Evolutionary conservation across 2,888 invertebrate species (phyloP), one percentile per base, ranked within the genome.

Genomic region (Macropis europaea): DNA sequence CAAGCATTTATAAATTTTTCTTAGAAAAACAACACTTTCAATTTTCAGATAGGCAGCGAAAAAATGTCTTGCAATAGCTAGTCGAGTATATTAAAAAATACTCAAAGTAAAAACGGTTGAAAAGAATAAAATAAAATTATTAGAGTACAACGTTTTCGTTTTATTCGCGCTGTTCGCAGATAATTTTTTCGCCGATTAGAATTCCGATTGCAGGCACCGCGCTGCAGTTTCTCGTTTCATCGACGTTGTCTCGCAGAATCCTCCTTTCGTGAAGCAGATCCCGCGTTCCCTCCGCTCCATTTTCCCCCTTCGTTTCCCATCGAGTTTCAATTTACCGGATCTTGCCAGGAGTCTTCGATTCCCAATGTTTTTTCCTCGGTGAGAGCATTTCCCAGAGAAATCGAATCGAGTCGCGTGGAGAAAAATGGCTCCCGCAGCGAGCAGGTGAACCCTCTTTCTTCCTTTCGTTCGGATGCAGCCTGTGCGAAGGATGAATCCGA

Each of bases 281-380:
- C 57, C 38, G 11, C 38, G 11, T 42, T 24, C 42, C 43, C 30
- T 13, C 48, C 48, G 57, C 24, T 34, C 17, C 38, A 61, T 52
- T 34, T 34, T 42, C 32, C 32, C 47, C 63, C 34, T 45, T 62
- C 54, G 56, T 42, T 64, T 54, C 53, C 66, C 69, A 74, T 72
- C 77, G 69, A 79, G 76, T 79, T 79, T 79, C 79, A 79, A 79
- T 79, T 79, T 79, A 74, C 79, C 63, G 40, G 71, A 74, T 79
- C 77, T 60, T n/a, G 59, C 57, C 78, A 70, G 66, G 48, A 74
- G 71, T 79, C 67, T 40, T 30, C 64, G 73, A 68, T 76, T 74
- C 67, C 54, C 40, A 28, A 47, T 76, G 72, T 72, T 76, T 69
- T 69, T 68, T 64, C 22, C 61, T 45, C 53, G 40, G 62, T 57